Percentiles rank a stretch among this genome's conserved stretches.
phyloP scores from a whole-genome alignment of 2,113 vertebrate species.

The Archilochus colubris region DNA sequence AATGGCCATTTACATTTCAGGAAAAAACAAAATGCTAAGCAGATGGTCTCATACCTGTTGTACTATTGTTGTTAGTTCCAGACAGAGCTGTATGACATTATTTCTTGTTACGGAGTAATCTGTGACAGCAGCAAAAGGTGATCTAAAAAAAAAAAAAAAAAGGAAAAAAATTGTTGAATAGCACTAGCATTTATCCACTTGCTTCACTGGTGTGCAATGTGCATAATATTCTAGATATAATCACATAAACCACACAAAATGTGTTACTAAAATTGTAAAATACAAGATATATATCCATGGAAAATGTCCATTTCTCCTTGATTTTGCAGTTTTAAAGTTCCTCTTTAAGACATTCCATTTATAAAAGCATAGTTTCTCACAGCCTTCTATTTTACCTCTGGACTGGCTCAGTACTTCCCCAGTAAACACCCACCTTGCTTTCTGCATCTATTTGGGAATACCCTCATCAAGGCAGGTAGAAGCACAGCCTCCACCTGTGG shows the following conservation, averaged over 20 bases:
- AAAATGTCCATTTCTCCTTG: neutral
- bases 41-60: slow-evolving; percentile 87
- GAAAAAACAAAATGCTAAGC: neutral
- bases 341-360: neutral
- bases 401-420: neutral
- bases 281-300: neutral
- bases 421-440: neutral
- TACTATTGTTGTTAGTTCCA: slow-evolving; percentile 98
- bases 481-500: neutral
- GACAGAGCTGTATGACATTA: slow-evolving; percentile 98
- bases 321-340: neutral
- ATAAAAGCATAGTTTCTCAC: neutral
- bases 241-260: neutral
- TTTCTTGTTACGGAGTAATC: slow-evolving; percentile 98
- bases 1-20: neutral
- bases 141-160: slow-evolving; percentile 80
- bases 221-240: neutral
- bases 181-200: neutral
- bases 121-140: slow-evolving; percentile 96
- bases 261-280: neutral
- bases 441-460: neutral
- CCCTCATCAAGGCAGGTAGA: neutral
- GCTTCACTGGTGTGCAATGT: neutral
- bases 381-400: neutral
- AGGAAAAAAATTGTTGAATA: slow-evolving; percentile 40